Conservation (phyloP, 2,888 invertebrate genomes). For the Drosophila ustulata region DNA sequence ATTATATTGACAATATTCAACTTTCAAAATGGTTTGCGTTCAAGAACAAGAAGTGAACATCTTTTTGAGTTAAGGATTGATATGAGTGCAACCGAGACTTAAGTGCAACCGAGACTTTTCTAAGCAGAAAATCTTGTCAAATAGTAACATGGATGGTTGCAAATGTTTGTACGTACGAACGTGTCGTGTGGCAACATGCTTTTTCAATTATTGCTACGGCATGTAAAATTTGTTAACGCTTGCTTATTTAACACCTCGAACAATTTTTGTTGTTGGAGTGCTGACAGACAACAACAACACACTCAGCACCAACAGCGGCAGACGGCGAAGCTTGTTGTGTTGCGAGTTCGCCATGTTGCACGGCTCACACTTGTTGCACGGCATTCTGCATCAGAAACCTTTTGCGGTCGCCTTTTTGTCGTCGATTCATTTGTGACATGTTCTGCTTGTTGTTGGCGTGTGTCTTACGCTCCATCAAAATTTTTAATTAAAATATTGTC, state of each 20-base stretch:
- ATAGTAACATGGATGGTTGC: constrained; percentile 39
- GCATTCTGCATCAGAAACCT: constrained; percentile 63
- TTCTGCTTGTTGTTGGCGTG: constrained; percentile 58
- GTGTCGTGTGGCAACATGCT: constrained; percentile 67
- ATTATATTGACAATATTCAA: neutral
- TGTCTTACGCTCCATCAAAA: constrained; percentile 57
- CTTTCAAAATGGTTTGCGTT: neutral
- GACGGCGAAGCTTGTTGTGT: constrained; percentile 62
- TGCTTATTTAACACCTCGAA: constrained; percentile 71
- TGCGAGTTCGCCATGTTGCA: constrained; percentile 44
- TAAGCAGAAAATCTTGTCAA: constrained; percentile 64
- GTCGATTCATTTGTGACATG: constrained; percentile 15
- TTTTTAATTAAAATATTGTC: constrained; percentile 71
- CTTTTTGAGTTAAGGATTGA: neutral
- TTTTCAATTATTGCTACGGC: constrained; percentile 68
- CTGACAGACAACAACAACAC: constrained; percentile 31
- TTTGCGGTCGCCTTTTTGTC: constrained; percentile 47
- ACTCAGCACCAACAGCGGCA: constrained; percentile 6
- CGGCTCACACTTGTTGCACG: constrained; percentile 67
- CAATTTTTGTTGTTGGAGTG: constrained; percentile 16
- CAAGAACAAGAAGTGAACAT: neutral
- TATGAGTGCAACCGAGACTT: neutral
- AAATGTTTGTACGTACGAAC: constrained; percentile 33
- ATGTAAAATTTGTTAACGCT: constrained; percentile 69
- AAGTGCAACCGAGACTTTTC: constrained; percentile 12